Conservation (phyloP, 2,888 invertebrate genomes). For the Polymixis lichenea region DNA sequence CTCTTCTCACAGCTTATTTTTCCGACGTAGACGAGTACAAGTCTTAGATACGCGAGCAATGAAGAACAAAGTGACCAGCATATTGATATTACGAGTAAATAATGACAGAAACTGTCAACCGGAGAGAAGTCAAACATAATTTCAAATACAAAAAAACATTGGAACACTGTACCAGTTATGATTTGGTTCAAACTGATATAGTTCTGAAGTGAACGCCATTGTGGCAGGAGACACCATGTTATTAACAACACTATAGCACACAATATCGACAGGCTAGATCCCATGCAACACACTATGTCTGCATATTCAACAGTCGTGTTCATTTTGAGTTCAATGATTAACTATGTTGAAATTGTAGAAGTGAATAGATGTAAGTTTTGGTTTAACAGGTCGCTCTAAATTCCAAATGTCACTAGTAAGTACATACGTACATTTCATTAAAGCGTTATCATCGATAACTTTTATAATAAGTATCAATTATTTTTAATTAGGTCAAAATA, state of each 20-base stretch:
- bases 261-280: constrained; percentile 26
- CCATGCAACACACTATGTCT: neutral
- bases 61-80: constrained; percentile 59
- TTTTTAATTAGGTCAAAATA: constrained; percentile 14
- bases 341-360: neutral
- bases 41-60: constrained; percentile 51
- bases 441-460: neutral
- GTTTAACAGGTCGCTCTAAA: neutral
- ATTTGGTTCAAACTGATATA: constrained; percentile 47
- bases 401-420: neutral
- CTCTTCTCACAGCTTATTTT: constrained; percentile 50
- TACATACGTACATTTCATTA: constrained; percentile 6
- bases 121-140: fast-evolving
- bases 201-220: constrained; percentile 51
- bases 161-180: constrained; percentile 24
- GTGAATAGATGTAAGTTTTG: neutral
- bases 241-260: constrained; percentile 37
- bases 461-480: constrained; percentile 6
- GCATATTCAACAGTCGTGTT: neutral
- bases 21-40: constrained; percentile 52
- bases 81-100: constrained; percentile 30
- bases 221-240: constrained; percentile 45
- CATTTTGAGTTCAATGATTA: neutral
- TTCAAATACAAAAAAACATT: neutral
- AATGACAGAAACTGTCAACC: neutral